These are phyloP conservation scores for Actinostola sp. DNA, from an alignment of 92 coral and sea anemone species.

Conservation along the genomic window DNA sequence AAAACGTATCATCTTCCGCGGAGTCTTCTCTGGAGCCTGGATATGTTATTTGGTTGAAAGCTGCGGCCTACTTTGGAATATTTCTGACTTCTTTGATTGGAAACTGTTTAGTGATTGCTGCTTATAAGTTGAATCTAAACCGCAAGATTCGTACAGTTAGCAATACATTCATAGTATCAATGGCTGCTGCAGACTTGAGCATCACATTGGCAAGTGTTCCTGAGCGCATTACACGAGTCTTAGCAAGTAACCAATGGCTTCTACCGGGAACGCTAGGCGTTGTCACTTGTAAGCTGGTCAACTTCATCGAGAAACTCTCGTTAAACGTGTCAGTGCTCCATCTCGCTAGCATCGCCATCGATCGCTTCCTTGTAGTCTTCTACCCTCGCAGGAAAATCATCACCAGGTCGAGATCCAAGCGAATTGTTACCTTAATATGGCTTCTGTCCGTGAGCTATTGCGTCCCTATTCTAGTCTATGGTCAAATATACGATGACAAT, in stretches of 20 bases:
- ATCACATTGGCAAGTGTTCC: constrained; percentile 60
- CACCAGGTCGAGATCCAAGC: constrained; percentile 34
- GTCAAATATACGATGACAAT: constrained; percentile 20
- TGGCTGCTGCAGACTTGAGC: constrained; percentile 59
- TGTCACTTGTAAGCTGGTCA: constrained; percentile 50
- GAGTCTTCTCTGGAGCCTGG: constrained; percentile 1
- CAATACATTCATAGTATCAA: constrained; percentile 55
- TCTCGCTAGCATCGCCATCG: constrained; percentile 59
- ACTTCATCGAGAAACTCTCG: constrained; percentile 62
- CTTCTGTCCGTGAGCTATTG: constrained; percentile 41
- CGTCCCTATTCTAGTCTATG: constrained; percentile 51
- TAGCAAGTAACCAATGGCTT: constrained; percentile 45
- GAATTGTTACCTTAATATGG: constrained; percentile 45
- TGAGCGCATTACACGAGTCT: constrained; percentile 55
- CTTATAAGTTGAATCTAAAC: constrained; percentile 50
- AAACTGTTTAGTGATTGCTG: constrained; percentile 46
- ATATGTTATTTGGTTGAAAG: constrained; percentile 20
- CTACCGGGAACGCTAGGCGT: constrained; percentile 43
- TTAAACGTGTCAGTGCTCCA: constrained; percentile 61
- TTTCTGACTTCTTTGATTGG: constrained; percentile 44
- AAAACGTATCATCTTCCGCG: background rate
- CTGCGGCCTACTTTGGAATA: constrained; percentile 37
- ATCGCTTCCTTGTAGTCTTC: constrained; percentile 60
- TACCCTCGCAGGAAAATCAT: constrained; percentile 56
- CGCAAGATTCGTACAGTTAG: constrained; percentile 66